Evolutionary conservation across 2,888 invertebrate genomes (phyloP).

Genomic region (Plagiodera versicolora): DNA sequence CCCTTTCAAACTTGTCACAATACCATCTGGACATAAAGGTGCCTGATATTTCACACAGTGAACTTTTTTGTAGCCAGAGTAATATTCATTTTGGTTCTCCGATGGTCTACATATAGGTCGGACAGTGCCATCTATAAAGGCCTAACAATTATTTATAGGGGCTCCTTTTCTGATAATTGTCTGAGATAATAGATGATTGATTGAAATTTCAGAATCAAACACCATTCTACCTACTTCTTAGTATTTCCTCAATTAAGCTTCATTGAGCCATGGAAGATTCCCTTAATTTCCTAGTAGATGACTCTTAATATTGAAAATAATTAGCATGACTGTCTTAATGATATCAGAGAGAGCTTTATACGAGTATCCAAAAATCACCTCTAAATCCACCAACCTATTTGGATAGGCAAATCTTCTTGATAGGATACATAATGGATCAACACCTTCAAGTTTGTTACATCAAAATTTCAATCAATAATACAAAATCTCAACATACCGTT

Average conservation of each 20-base stretch:
- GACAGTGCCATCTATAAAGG: conserved; percentile 9
- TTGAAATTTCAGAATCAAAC: not conserved
- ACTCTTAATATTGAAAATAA: not conserved
- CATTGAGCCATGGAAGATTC: conserved; percentile 4
- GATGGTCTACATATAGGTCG: conserved; percentile 29
- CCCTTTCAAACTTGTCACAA: conserved; percentile 8
- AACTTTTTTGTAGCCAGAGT: conserved; percentile 23
- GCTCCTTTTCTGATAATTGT: conserved; percentile 11
- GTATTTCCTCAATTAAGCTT: conserved; percentile 7
- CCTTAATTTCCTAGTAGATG: conserved; percentile 1
- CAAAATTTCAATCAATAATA: not conserved
- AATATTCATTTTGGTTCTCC: conserved; percentile 25
- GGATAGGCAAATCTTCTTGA: conserved; percentile 1
- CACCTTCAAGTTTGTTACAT: not conserved
- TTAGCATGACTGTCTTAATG: not conserved
- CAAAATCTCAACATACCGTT: not conserved
- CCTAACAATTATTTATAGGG: conserved; percentile 22
- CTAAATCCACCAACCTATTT: conserved; percentile 4
- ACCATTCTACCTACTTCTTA: not conserved
- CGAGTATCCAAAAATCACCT: not conserved
- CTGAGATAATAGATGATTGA: not conserved
- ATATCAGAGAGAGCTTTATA: not conserved
- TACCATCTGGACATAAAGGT: conserved; percentile 26
- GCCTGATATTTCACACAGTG: conserved; percentile 31
- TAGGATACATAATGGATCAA: not conserved